These are phyloP conservation scores for Macrotus californicus DNA, from an alignment of 2,113 vertebrate species.

Conservation along the genomic window DNA sequence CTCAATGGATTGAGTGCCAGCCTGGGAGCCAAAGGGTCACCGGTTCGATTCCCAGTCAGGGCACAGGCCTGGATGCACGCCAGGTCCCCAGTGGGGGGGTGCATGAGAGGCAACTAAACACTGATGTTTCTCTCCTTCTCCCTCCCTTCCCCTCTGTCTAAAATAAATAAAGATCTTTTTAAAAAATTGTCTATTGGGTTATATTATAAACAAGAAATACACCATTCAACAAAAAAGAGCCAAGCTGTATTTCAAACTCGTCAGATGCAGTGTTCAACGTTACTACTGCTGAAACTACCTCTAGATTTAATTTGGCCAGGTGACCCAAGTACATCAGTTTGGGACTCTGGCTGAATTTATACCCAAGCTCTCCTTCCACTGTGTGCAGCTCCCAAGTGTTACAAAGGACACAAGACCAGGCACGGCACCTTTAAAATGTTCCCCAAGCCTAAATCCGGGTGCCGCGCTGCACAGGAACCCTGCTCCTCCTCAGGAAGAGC, in stretches of 20 bases:
- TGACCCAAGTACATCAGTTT: background rate
- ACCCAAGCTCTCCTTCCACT: background rate
- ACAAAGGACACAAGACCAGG: background rate
- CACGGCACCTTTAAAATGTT: background rate
- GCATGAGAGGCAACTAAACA: no score
- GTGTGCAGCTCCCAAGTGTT: background rate
- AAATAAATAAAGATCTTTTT: background rate
- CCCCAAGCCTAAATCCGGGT: background rate
- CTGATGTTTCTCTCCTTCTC: no score
- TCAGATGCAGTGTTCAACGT: background rate
- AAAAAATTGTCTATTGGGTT: background rate
- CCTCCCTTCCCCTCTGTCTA: no score
- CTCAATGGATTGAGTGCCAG: no score
- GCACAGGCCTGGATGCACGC: no score
- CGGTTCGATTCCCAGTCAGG: no score
- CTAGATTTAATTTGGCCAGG: background rate
- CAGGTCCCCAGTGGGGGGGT: no score
- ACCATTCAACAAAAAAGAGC: background rate
- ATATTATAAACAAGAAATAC: background rate
- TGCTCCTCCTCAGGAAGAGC: background rate
- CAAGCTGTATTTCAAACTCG: background rate
- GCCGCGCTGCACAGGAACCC: background rate
- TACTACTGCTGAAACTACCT: background rate
- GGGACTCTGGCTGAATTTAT: background rate
- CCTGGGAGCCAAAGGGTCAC: no score